Percentiles rank a stretch among this genome's conserved stretches.
These are phyloP conservation scores for Anadara kagoshimensis DNA, from an alignment of 1,140 invertebrate species.

Conservation along the genomic window DNA sequence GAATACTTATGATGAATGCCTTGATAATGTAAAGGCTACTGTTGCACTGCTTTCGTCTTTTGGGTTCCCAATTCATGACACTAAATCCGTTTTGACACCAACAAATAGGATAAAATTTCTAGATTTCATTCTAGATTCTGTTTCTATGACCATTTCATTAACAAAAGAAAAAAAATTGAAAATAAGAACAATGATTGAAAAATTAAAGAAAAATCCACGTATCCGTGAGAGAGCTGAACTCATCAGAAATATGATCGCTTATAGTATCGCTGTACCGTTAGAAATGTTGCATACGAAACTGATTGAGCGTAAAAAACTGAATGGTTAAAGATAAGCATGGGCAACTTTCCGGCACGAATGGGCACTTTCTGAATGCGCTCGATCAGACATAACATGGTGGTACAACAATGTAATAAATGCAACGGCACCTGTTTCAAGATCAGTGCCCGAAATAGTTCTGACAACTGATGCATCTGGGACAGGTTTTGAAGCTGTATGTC, in stretches of 20 bases:
- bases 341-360: background rate
- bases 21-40: conserved; percentile 8
- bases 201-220: background rate
- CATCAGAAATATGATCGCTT: background rate
- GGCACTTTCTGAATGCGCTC: background rate
- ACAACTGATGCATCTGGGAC: background rate
- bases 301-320: background rate
- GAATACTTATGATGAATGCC: conserved; percentile 5
- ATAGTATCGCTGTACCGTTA: background rate
- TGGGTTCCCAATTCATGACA: conserved; percentile 16
- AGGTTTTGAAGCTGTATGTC: background rate
- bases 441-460: background rate
- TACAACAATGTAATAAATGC: background rate
- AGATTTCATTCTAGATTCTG: too few relatives aligned
- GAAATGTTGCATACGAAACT: background rate
- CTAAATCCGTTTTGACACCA: conserved; percentile 11
- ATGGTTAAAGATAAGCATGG: background rate
- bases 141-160: too few relatives aligned
- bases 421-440: background rate
- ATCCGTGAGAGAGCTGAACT: background rate
- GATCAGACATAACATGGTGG: too few relatives aligned
- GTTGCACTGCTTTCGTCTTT: background rate
- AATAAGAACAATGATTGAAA: background rate
- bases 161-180: background rate
- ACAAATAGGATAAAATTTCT: conserved; percentile 9